Conservation (phyloP, 2,888 invertebrate genomes). For the Exephanes ischioxanthus region DNA sequence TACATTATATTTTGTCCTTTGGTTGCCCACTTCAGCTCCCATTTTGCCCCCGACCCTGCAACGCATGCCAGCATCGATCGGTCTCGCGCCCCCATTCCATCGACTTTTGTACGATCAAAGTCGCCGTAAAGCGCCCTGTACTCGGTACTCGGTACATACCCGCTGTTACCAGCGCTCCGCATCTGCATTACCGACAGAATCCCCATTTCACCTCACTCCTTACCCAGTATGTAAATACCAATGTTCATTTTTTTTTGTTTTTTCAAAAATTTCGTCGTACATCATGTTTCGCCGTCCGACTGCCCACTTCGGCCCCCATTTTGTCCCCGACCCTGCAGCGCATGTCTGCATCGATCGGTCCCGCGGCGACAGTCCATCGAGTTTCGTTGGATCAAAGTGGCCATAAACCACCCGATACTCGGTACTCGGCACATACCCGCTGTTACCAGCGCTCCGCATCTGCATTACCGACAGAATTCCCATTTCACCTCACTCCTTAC, state of each 20-base stretch:
- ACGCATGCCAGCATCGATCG: not conserved
- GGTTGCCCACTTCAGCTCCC: no score
- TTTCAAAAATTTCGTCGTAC: no score
- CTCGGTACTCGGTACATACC: slow-evolving; percentile 43
- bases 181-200: no score
- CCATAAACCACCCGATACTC: not conserved
- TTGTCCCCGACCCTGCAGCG: not conserved
- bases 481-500: no score
- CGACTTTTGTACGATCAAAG: not conserved
- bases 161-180: slow-evolving; percentile 49
- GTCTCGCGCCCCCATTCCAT: not conserved
- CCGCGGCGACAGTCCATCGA: slow-evolving; percentile 11
- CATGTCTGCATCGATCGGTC: not conserved
- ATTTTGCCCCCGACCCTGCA: not conserved
- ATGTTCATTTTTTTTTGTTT: no score
- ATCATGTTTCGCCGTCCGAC: no score
- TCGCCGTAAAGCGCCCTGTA: not conserved
- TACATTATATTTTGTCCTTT: no score
- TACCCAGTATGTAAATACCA: no score
- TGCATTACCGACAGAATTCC: no score
- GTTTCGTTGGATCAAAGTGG: not conserved
- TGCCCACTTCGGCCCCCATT: not conserved
- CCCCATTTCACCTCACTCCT: no score
- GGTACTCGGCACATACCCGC: slow-evolving; percentile 47
- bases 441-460: slow-evolving; percentile 47